Conservation (phyloP, 2,888 invertebrate species). For the Rotaria magnacalcarata region DNA sequence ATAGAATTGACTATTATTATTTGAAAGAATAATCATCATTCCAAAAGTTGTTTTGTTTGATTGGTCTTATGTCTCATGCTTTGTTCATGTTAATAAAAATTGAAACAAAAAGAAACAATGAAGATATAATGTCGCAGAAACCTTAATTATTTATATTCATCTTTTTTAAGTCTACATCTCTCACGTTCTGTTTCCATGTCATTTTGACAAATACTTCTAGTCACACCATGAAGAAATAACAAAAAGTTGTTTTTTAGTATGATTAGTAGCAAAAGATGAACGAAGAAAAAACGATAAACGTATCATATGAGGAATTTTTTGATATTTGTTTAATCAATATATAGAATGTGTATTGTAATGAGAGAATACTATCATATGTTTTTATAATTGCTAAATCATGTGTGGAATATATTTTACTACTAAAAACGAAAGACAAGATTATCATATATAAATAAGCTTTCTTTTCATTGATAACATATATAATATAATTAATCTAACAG, state of each 20-base stretch:
- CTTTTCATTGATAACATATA: no score
- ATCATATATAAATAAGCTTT: no score
- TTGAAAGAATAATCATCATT: neutral
- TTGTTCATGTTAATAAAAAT: no score
- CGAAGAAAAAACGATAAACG: neutral
- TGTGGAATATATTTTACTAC: no score
- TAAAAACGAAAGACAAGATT: no score
- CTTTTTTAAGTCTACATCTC: neutral
- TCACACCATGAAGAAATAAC: neutral
- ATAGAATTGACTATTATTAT: neutral
- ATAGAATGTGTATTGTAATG: neutral
- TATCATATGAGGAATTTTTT: neutral
- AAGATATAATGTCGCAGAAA: no score
- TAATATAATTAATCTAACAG: no score
- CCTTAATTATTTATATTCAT: no score
- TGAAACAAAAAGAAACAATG: no score
- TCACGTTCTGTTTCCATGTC: neutral
- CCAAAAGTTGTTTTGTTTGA: neutral
- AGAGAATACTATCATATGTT: neutral
- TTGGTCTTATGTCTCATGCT: neutral
- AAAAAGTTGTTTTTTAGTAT: no score
- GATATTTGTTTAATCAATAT: neutral
- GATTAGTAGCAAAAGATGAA: neutral
- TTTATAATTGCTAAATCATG: no score
- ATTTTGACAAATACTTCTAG: neutral